These are phyloP conservation scores for Lydus trimaculatus DNA, from an alignment of 2,888 invertebrate genomes.

Conservation along the genomic window DNA sequence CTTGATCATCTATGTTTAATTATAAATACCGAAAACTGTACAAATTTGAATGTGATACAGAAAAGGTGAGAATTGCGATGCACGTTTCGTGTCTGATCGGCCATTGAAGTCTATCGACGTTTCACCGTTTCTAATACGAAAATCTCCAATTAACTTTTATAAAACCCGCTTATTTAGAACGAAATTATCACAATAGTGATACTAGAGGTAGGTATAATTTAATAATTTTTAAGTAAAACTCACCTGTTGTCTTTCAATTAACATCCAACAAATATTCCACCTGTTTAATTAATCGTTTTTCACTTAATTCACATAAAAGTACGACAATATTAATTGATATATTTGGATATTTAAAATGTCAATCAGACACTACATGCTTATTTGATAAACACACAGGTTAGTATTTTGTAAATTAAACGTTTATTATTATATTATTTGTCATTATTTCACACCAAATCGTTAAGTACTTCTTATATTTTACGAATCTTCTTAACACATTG, in stretches of 20 bases:
- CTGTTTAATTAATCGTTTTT: slow-evolving; percentile 13
- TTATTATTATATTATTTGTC: slow-evolving; percentile 60
- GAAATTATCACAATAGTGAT: too few species aligned
- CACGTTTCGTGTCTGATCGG: background rate
- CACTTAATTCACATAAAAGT: slow-evolving; percentile 22
- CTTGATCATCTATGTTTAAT: too few species aligned
- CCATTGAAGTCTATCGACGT: background rate
- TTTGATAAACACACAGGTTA: slow-evolving; percentile 54
- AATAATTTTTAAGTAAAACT: background rate
- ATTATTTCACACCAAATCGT: slow-evolving; percentile 61
- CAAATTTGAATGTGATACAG: too few species aligned
- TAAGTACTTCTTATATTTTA: slow-evolving; percentile 59
- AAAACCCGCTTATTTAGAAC: background rate
- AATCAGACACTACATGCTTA: slow-evolving; percentile 54
- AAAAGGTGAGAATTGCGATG: background rate
- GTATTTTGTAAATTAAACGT: slow-evolving; percentile 59
- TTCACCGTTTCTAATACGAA: background rate
- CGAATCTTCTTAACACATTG: slow-evolving; percentile 58
- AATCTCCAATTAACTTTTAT: background rate
- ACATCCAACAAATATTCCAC: slow-evolving; percentile 22
- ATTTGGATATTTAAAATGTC: slow-evolving; percentile 45
- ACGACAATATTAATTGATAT: slow-evolving; percentile 28
- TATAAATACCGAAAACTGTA: too few species aligned
- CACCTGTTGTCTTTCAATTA: background rate
- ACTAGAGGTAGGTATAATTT: background rate